Base-by-base conservation (phyloP, 2,888 invertebrate species). In the Cheiracanthium punctorium region DNA sequence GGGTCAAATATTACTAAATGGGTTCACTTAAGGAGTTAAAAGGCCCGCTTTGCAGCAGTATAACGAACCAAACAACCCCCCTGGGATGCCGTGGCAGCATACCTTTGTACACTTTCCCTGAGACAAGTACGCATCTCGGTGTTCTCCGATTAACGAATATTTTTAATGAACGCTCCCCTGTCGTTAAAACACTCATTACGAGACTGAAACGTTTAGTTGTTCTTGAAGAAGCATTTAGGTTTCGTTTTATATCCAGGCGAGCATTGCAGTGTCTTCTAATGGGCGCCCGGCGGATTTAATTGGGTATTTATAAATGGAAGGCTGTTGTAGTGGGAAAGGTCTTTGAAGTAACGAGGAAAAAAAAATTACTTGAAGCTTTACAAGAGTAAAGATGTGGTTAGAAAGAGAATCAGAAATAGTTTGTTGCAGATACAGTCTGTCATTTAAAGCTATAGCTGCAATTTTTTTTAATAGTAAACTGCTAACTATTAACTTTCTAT, bases 171-270 rank as follows among this genome's bases (percentile, higher is more conserved):
- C 30, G 4, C 2, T 17, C 70, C 58, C 82, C 82, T 28, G 17
- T 30, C 12, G 20, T 1, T 14, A 14, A 20, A 33, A 33, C 30
- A n/a, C 73, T 72, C 73, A 67, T 74, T 81, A 74, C 29, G 33
- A 74, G 48, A 73, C 72, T 69, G 74, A 67, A 74, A 29, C 81
- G 69, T 81, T 81, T 74, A 74, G 69, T 67, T 74, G 67, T 67
- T 81, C 37, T 37, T 29, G 2, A 10, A 58, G 24, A 17, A 20
- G 24, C 20, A 10, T 80, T 64, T 12, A 14, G 37, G 14, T 17
- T 20, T 28, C 67, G 17, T 58, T 58, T 58, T n/a, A 43, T 17
- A n/a, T 33, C 43, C 48, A 48, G 43, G 48, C 30, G 73, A n/a
- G 73, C n/a, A n/a, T 73, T 24, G 58, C 58, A 24, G 12, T 58